Conservation (phyloP, 2,113 vertebrate genomes). For the Mohoua ochrocephala region DNA sequence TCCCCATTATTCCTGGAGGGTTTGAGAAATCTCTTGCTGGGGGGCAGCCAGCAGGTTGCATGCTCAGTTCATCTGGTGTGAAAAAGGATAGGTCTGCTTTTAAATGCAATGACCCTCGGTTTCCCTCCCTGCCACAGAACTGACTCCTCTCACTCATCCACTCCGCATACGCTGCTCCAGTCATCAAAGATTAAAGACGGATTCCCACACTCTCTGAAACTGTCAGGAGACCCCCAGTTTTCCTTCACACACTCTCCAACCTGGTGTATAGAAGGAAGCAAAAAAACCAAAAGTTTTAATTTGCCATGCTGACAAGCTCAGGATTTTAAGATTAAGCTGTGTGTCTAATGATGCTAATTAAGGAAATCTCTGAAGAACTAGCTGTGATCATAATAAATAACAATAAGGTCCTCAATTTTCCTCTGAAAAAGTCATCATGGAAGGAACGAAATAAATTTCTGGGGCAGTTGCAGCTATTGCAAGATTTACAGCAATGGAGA, state of each 20-base stretch:
- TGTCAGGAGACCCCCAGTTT: slow-evolving; percentile 3
- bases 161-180: not conserved
- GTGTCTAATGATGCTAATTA: slow-evolving; percentile 59
- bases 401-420: slow-evolving; percentile 30
- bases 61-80: not conserved
- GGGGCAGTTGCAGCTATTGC: not conserved
- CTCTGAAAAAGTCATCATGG: not conserved
- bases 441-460: not conserved
- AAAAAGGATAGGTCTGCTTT: not conserved
- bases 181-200: slow-evolving; percentile 32
- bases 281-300: slow-evolving; percentile 3
- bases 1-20: not conserved
- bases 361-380: slow-evolving; percentile 49
- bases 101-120: not conserved
- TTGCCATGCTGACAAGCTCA: slow-evolving; percentile 39
- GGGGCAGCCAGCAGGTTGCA: not conserved
- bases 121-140: not conserved
- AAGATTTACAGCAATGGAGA: not conserved
- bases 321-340: slow-evolving; percentile 64
- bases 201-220: slow-evolving; percentile 36
- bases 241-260: not conserved
- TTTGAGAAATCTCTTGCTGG: not conserved
- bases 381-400: slow-evolving; percentile 47
- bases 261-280: not conserved
- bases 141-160: not conserved